Base-by-base conservation (phyloP, 2,797 vertebrate species). In the Dermochelys coriacea region DNA sequence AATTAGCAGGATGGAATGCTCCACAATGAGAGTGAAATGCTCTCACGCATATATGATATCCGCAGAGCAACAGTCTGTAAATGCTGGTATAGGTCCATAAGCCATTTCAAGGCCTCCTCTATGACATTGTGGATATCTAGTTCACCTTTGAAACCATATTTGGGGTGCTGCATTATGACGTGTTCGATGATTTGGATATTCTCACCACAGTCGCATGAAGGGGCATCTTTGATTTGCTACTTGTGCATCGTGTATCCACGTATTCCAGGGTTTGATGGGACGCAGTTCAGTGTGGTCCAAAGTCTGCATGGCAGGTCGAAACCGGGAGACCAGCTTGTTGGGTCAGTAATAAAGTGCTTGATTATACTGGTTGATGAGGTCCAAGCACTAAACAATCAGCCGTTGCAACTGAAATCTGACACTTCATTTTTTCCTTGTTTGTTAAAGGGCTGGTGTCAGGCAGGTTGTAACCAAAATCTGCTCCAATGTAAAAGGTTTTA, bases 401-500 rank as follows among this genome's bases (percentile, higher is more conserved):
- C 31, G 6, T 34, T 85, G 59, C 14, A 0, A 0, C 5, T 2
- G 1, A 85, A 93, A 79, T 47, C 80, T n/a, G 1, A 16, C 21
- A 52, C 85, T 85, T 68, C 51, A 68, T 74, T 93, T 93, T 95
- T 86, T 52, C 87, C 84, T 89, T 71, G 64, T 91, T 89, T 74
- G 82, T 86, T 93, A 54, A 61, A 59, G 91, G 55, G 91, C 93
- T 91, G 82, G 94, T 16, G 37, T 41, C 88, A 96, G 96, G 90
- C 86, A 93, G 64, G 45, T 80, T 86, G 89, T 78, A 96, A 89
- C 59, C 86, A 90, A 82, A 83, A 15, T 79, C 91, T 87, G 91
- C 87, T 94, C 95, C 92, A 90, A 92, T 96, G 12, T 50, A 50
- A 86, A 71, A 3, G 14, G 87, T 93, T 52, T 82, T 91, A 82